Base-by-base conservation (phyloP, 2,113 vertebrate species). In the Eira barbara region DNA sequence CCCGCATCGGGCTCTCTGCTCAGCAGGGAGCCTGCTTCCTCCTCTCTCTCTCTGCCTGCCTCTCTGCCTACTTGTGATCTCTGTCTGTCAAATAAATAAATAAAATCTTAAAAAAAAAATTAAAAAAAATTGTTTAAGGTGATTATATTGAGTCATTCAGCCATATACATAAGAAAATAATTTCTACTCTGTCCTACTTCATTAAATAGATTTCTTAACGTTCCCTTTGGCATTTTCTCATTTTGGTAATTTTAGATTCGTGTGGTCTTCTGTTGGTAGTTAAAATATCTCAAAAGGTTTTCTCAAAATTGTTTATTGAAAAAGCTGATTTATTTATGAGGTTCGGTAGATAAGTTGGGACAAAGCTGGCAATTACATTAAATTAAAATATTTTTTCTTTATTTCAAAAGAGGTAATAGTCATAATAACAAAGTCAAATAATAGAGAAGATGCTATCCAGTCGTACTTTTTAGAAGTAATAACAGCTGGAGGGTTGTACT, bases 251-350 rank as follows among this genome's bases (percentile, higher is more conserved):
- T 96, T 95, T 89, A 81, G 49, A 76, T 71, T 96, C 25, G 9
- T 91, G 7, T 82, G 25, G 29, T 91, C 47, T 93, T 93, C 69
- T 67, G 93, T 84, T 74, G 91, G 14, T 76, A 52, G 25, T 82
- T 86, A 76, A 96, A 89, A 55, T 69, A 21, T 63, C n/a, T 82
- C 89, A 55, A 89, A 88, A 84, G 13, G 0, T 78, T 91, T 86
- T n/a, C 59, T 96, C 5, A 81, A 42, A 69, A 80, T 79, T 88
- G 25, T 65, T 31, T 65, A 45, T 79, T 83, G 67, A 86, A 63
- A 96, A 94, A 87, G 25, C 17, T 67, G 36, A 93, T 49, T 80
- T 96, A 81, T 94, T 96, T 96, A 27, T 93, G 49, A 83, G 27
- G 61, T 79, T 74, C 79, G 34, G 5, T 63, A 86, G 29, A 34